These are phyloP conservation scores for Setophaga petechia DNA, from an alignment of 2,113 vertebrate species.

Conservation along the genomic window DNA sequence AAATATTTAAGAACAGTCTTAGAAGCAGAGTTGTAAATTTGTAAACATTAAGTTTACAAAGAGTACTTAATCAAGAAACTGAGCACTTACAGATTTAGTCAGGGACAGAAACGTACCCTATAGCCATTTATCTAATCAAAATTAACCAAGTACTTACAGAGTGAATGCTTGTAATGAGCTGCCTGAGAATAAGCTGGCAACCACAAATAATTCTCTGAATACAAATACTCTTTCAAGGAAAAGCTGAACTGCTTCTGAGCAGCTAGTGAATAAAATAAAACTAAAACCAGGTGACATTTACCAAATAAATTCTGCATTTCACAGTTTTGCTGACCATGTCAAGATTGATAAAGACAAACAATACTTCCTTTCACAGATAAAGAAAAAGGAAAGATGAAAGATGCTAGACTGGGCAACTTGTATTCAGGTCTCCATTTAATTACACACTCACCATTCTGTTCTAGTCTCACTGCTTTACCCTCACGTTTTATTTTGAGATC, in stretches of 20 bases:
- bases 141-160: constrained; percentile 50
- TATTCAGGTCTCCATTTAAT: constrained; percentile 12
- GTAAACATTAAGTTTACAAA: not conserved
- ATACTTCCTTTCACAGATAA: not conserved
- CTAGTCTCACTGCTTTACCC: not conserved
- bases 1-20: constrained; percentile 18
- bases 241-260: constrained; percentile 9
- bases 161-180: constrained; percentile 18
- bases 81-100: not conserved
- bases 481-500: constrained; percentile 7
- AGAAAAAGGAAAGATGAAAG: not conserved
- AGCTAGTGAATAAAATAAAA: not conserved
- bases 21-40: constrained; percentile 11
- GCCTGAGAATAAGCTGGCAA: constrained; percentile 38
- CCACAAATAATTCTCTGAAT: constrained; percentile 9
- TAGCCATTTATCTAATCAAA: constrained; percentile 61
- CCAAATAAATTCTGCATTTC: constrained; percentile 18
- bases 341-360: constrained; percentile 4
- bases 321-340: constrained; percentile 9
- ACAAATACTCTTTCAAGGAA: constrained; percentile 50
- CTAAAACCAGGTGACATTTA: constrained; percentile 35
- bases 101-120: not conserved
- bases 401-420: not conserved
- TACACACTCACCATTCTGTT: not conserved
- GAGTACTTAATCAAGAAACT: constrained; percentile 35